These are phyloP conservation scores for Tromatobia lineatoria DNA, from an alignment of 2,888 invertebrate species.

Conservation along the genomic window DNA sequence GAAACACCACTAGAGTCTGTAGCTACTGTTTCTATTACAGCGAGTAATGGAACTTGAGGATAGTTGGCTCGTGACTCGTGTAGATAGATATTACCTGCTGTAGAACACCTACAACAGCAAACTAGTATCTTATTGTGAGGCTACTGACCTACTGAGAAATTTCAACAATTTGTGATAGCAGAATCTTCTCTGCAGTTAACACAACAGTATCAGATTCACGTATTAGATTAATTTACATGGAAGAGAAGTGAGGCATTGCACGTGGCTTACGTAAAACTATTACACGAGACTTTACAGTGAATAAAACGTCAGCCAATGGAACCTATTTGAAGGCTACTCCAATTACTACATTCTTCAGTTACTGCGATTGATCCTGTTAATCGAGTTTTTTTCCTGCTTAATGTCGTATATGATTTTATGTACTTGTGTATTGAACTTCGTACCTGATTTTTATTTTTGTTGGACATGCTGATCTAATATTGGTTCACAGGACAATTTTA, in stretches of 20 bases:
- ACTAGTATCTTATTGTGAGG: neutral
- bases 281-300: neutral
- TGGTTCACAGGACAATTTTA: too few relatives aligned
- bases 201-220: neutral
- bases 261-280: neutral
- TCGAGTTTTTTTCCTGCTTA: neutral
- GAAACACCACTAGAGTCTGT: neutral
- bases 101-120: neutral
- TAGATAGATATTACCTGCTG: neutral
- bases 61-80: neutral
- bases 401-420: neutral
- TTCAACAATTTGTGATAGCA: constrained; percentile 3
- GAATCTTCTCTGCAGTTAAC: neutral
- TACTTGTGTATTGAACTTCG: neutral
- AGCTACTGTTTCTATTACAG: constrained; percentile 3
- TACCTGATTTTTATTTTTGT: neutral
- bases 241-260: neutral
- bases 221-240: neutral
- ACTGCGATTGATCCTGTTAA: neutral
- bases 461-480: neutral
- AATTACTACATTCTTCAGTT: neutral
- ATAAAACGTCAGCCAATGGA: constrained; percentile 6
- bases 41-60: neutral
- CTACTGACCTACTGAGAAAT: constrained; percentile 16
- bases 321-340: neutral